Conservation (phyloP, 2,888 invertebrate species). For the Synanthedon andrenaeformis region DNA sequence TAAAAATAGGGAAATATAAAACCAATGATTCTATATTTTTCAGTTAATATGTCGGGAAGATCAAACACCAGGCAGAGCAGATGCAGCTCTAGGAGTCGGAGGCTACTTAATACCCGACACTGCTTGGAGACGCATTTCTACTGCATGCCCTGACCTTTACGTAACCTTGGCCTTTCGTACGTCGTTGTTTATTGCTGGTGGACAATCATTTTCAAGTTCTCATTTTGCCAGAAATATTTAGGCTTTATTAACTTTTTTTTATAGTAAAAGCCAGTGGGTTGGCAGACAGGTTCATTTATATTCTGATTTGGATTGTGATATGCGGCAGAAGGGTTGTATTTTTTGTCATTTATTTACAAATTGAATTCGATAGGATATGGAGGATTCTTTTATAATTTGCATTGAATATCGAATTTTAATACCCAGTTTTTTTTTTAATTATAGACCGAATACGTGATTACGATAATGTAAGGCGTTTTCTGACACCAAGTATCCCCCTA, state of each 20-base stretch:
- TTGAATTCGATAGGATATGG: too few species aligned
- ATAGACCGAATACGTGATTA: conserved; percentile 48
- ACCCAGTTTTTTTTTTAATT: not conserved
- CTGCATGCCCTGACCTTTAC: conserved; percentile 48
- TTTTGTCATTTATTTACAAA: too few species aligned
- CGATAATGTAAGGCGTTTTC: conserved; percentile 41
- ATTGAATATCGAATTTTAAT: not conserved
- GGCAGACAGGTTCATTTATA: too few species aligned
- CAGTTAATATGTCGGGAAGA: conserved; percentile 53
- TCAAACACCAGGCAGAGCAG: conserved; percentile 30
- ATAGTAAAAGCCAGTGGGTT: too few species aligned
- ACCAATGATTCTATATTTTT: not conserved
- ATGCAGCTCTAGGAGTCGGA: conserved; percentile 30
- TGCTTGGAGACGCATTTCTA: conserved; percentile 40
- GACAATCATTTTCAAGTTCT: not conserved
- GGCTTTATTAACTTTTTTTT: too few species aligned
- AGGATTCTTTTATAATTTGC: too few species aligned
- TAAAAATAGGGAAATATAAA: too few species aligned
- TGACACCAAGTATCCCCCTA: conserved; percentile 47
- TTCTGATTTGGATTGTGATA: too few species aligned
- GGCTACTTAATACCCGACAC: conserved; percentile 43
- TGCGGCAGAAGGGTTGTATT: too few species aligned
- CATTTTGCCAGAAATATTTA: too few species aligned
- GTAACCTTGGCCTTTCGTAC: conserved; percentile 46
- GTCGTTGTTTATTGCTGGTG: conserved; percentile 7